phyloP scores from a whole-genome alignment of 2,113 vertebrate species.

The Heterocephalus glaber region DNA sequence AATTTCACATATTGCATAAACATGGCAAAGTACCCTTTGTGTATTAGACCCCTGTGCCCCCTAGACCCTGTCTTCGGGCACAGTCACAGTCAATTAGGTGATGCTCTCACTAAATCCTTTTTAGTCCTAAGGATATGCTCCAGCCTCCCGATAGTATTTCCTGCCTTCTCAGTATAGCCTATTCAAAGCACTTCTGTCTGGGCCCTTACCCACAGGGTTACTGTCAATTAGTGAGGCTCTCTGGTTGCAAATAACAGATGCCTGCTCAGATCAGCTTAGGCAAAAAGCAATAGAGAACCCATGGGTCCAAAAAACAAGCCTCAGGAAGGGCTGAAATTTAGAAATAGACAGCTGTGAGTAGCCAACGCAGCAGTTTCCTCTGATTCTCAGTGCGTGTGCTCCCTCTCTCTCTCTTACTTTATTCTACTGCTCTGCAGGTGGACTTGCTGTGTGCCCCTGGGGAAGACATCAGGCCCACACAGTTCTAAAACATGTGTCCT shows the following conservation, averaged over 20 bases:
- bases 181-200: background rate
- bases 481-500: background rate
- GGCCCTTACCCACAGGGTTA: background rate
- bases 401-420: background rate
- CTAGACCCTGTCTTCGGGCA: background rate
- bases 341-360: background rate
- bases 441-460: background rate
- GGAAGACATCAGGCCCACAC: background rate
- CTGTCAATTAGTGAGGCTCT: background rate
- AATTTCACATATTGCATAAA: background rate
- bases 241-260: conserved; percentile 13
- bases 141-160: conserved; percentile 49
- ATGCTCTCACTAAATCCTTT: conserved; percentile 42
- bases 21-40: background rate
- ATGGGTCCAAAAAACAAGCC: background rate
- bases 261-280: background rate
- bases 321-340: background rate
- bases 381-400: background rate
- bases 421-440: background rate
- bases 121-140: conserved; percentile 18
- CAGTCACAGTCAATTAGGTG: background rate
- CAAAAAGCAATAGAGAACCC: background rate
- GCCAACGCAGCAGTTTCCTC: background rate
- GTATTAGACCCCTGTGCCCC: background rate
- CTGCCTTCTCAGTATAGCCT: background rate